phyloP scores from a whole-genome alignment of 2,797 vertebrate genomes.

The Chanos chanos region DNA sequence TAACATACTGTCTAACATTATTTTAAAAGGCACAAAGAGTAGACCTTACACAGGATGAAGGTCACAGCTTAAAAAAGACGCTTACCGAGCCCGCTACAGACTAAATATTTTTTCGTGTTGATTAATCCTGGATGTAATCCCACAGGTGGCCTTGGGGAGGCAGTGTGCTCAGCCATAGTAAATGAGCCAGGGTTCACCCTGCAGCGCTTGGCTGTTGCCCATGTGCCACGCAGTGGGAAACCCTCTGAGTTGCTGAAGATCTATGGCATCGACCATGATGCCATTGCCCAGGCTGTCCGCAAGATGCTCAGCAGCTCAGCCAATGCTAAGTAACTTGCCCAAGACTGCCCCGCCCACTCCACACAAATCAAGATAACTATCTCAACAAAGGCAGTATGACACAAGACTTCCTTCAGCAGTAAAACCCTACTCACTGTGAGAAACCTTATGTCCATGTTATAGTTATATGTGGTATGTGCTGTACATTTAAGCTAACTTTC shows the following conservation, averaged over 20 bases:
- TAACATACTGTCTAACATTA: too few species aligned
- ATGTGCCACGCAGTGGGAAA: constrained; percentile 79
- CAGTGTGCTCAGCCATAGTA: constrained; percentile 65
- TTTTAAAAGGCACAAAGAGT: too few species aligned
- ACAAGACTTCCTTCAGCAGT: constrained; percentile 31
- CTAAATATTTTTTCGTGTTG: too few species aligned
- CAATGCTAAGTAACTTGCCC: constrained; percentile 49
- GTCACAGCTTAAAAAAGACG: too few species aligned
- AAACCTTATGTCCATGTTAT: constrained; percentile 49
- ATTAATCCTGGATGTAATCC: constrained; percentile 7
- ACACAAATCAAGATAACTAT: constrained; percentile 23
- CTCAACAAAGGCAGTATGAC: constrained; percentile 47
- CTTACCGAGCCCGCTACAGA: too few species aligned
- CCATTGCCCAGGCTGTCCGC: constrained; percentile 74
- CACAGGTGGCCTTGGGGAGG: constrained; percentile 81
- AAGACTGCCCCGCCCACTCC: constrained; percentile 13
- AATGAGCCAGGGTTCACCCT: constrained; percentile 71
- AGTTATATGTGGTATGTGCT: constrained; percentile 64
- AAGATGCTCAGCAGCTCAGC: constrained; percentile 64
- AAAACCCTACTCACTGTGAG: constrained; percentile 53
- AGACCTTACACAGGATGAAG: too few species aligned
- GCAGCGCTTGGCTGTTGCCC: constrained; percentile 71
- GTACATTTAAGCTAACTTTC: constrained; percentile 59
- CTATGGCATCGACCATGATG: constrained; percentile 81
- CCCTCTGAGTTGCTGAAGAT: constrained; percentile 76